Percentiles rank a stretch among this genome's conserved stretches.
phyloP scores from a whole-genome alignment of 2,888 invertebrate species.

The Pycnomerus fuliginosus region DNA sequence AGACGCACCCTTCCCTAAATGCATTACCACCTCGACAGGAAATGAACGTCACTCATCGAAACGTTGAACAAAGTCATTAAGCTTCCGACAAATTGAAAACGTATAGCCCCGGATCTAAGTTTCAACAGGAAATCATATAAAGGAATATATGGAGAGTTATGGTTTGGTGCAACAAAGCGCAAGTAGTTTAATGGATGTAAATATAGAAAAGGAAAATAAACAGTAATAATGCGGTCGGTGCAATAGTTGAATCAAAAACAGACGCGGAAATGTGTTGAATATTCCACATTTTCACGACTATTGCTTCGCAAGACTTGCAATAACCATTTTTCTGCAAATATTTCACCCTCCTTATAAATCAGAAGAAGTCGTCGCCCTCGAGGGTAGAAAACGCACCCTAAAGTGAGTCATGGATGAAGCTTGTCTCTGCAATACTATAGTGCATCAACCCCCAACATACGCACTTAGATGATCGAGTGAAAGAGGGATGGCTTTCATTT shows the following conservation, averaged over 20 bases:
- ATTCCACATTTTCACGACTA: too few relatives aligned
- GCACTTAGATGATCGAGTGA: conserved; percentile 2
- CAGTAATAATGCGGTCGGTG: too few relatives aligned
- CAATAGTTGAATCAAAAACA: too few relatives aligned
- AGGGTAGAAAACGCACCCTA: conserved; percentile 27
- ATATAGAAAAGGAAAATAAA: too few relatives aligned
- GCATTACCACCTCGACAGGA: conserved; percentile 7
- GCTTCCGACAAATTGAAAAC: conserved; percentile 2
- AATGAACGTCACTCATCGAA: conserved; percentile 12
- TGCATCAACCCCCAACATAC: conserved; percentile 15
- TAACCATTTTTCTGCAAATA: too few relatives aligned
- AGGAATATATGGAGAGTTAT: too few relatives aligned
- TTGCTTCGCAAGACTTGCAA: too few relatives aligned
- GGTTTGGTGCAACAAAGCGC: too few relatives aligned
- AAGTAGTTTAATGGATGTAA: too few relatives aligned
- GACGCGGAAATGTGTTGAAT: too few relatives aligned
- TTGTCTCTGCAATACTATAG: conserved; percentile 17
- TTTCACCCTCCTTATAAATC: conserved; percentile 22
- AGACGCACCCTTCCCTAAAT: conserved; percentile 7
- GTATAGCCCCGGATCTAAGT: too few relatives aligned
- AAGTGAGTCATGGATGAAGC: conserved; percentile 36
- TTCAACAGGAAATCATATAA: too few relatives aligned
- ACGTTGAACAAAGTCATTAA: conserved; percentile 12
- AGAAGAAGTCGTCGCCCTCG: conserved; percentile 27
- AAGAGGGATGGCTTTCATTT: conserved; percentile 9